These are phyloP conservation scores for Cephus pygmeus DNA, from an alignment of 2,888 invertebrate species.

Conservation along the genomic window DNA sequence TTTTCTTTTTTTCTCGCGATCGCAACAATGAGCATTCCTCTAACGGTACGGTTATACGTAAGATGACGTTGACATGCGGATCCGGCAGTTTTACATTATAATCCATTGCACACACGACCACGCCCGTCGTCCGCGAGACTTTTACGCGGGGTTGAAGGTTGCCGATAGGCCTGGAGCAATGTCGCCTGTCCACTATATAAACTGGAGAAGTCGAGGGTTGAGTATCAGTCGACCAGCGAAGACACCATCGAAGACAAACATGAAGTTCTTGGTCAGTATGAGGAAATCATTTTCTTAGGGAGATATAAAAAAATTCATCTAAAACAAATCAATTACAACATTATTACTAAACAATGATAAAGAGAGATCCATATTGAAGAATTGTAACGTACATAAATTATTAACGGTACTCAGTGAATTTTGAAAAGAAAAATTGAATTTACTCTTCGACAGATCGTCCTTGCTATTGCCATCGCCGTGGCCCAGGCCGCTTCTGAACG, in stretches of 20 bases:
- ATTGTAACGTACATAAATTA: no score
- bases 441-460: slow-evolving; percentile 29
- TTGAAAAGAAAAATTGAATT: no score
- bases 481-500: slow-evolving; percentile 43
- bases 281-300: no score
- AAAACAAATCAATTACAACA: no score
- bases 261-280: slow-evolving; percentile 44
- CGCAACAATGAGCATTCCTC: no score
- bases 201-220: slow-evolving; percentile 21
- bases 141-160: slow-evolving; percentile 12
- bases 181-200: slow-evolving; percentile 36
- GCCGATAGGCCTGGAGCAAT: background rate
- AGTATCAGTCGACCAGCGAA: slow-evolving; percentile 29
- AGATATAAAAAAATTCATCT: no score
- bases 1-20: no score
- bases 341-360: no score
- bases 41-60: no score
- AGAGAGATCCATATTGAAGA: no score
- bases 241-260: slow-evolving; percentile 13
- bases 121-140: slow-evolving; percentile 6
- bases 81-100: slow-evolving; percentile 4
- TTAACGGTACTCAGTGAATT: no score
- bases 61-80: slow-evolving; percentile 2
- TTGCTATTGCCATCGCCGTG: slow-evolving; percentile 36
- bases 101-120: slow-evolving; percentile 1